Conservation (phyloP, 2,797 vertebrate species). For the Sarcophilus harrisii region DNA sequence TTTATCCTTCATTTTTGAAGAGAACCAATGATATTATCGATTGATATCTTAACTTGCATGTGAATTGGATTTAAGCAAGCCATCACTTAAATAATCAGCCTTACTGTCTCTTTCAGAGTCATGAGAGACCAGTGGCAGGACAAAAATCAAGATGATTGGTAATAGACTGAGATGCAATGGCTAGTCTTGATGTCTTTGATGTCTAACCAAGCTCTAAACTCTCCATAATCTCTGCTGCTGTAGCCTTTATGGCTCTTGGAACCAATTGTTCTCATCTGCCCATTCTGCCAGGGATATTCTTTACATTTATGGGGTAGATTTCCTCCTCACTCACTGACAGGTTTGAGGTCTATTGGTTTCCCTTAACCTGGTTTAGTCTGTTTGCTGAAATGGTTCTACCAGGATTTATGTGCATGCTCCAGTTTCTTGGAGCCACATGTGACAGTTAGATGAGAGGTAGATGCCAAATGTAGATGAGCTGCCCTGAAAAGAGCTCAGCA, state of each 20-base stretch:
- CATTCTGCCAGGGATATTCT: background rate
- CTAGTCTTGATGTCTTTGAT: background rate
- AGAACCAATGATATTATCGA: background rate
- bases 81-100: background rate
- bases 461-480: background rate
- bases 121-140: background rate
- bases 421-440: background rate
- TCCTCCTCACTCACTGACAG: background rate
- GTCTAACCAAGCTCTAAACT: background rate
- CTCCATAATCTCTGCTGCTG: background rate
- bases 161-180: background rate
- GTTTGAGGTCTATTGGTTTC: background rate
- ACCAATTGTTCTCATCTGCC: background rate
- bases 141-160: background rate
- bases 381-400: background rate
- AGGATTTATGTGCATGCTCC: background rate
- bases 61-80: background rate
- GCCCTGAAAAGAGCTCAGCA: background rate
- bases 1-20: background rate
- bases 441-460: background rate
- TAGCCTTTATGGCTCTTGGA: background rate
- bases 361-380: background rate
- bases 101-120: background rate
- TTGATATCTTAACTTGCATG: background rate
- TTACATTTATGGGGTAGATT: background rate